phyloP scores from a whole-genome alignment of 2,113 vertebrate species.

The Recurvirostra avosetta region DNA sequence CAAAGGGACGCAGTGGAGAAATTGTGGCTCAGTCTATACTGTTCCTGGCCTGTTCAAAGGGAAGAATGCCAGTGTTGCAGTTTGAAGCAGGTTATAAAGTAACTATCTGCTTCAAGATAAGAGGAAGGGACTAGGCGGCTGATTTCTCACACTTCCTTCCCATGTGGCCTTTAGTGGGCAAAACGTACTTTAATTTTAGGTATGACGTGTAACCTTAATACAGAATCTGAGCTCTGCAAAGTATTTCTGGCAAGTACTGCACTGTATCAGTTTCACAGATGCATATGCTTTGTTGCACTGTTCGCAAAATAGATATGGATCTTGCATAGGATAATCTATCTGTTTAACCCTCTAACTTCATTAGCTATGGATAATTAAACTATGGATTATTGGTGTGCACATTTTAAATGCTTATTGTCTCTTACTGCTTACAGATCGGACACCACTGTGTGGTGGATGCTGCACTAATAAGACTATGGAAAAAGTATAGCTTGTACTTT shows the following conservation, averaged over 20 bases:
- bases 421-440: background rate
- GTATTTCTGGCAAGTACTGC: background rate
- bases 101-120: background rate
- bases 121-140: background rate
- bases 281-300: background rate
- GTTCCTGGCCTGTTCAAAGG: background rate
- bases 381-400: background rate
- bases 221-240: background rate
- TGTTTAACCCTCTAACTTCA: background rate
- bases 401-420: background rate
- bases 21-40: accelerated
- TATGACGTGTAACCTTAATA: background rate
- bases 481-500: background rate
- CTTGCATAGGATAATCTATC: background rate
- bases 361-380: background rate
- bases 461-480: background rate
- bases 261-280: background rate
- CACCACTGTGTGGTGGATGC: background rate
- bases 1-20: accelerated
- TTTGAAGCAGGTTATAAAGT: background rate
- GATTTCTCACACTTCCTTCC: background rate
- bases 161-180: background rate
- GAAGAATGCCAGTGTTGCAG: background rate
- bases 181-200: background rate
- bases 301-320: background rate